Base-by-base conservation (phyloP, 2,888 invertebrate genomes). In the Thyatira batis region DNA sequence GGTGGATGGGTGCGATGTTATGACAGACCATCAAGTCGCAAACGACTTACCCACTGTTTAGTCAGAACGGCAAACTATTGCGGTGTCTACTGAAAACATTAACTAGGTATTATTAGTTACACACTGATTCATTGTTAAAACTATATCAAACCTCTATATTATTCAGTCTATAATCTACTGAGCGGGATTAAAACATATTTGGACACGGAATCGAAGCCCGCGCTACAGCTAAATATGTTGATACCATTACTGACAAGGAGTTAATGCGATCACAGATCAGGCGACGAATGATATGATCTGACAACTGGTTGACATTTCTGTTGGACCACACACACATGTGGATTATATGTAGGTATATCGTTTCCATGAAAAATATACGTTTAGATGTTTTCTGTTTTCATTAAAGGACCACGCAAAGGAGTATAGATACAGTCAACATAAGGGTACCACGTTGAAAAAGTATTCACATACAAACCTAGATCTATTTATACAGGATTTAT, bases 271-370 rank as follows among this genome's bases (percentile, higher is more conserved):
- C 65, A 62, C 66, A 63, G 65, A 73, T 71, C 64, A 56, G 69
- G 69, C 71, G 80, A 79, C 74, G 80, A 78, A 73, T 78, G 82
- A 82, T 72, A 72, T 77, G 67, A 78, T 76, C 77, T 73, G 82
- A 83, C 73, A 79, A 72, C 73, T 78, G 70, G 81, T 73, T 78
- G 84, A 84, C 72, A 71, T 74, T 63, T 76, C 67, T 72, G 74
- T 73, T 69, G 72, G 83, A 83, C 84, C 84, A 82, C 86, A 85
- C 82, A 70, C 65, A 59, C 50, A 44, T 43, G 39, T 51, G 49
- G 48, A 3, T 48, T 6, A 27, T 28, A 27, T 48, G 17, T 27
- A 10, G n/a, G n/a, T n/a, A n/a, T n/a, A n/a, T n/a, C n/a, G 21
- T 48, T 48, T 48, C 48, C 23, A 28, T 3, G 28, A 27, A 48